Conservation (phyloP, 2,797 vertebrate genomes). For the Pantherophis vulpinus region DNA sequence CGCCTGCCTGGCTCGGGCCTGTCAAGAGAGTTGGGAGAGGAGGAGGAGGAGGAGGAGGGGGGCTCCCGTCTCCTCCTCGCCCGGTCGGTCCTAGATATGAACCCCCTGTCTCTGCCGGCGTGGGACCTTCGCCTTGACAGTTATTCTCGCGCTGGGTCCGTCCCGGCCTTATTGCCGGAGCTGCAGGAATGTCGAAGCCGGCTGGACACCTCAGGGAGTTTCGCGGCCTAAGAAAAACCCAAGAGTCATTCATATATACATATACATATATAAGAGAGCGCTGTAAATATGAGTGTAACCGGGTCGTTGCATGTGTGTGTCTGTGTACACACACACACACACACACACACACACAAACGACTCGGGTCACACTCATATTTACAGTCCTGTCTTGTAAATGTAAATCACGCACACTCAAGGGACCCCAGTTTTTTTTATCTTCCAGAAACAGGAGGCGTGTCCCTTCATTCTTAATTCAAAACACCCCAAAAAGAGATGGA, state of each 20-base stretch:
- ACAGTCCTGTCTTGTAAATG: not conserved
- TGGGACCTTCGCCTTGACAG: not conserved
- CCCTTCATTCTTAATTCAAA: not conserved
- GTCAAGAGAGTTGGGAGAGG: not conserved
- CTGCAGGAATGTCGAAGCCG: not conserved
- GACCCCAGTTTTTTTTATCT: not conserved
- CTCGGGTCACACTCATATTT: not conserved
- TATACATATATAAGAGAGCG: too few relatives aligned
- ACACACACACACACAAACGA: too few relatives aligned
- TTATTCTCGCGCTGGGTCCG: not conserved
- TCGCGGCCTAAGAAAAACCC: not conserved
- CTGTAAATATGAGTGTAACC: not conserved
- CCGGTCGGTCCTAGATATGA: not conserved
- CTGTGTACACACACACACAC: too few relatives aligned
- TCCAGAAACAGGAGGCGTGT: not conserved
- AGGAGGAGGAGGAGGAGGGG: not conserved
- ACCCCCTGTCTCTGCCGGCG: not conserved
- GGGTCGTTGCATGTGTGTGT: too few relatives aligned
- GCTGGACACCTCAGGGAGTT: not conserved
- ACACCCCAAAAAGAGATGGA: not conserved
- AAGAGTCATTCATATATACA: not conserved
- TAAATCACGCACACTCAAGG: not conserved
- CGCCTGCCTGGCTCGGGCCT: constrained; percentile 66
- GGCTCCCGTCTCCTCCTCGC: not conserved
- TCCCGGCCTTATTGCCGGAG: not conserved